A percentile compares a stretch with the other conserved stretches of the same genome.
These are phyloP conservation scores for Phalacrocorax brasilianus DNA, from an alignment of 2,113 vertebrate genomes.

Conservation along the genomic window DNA sequence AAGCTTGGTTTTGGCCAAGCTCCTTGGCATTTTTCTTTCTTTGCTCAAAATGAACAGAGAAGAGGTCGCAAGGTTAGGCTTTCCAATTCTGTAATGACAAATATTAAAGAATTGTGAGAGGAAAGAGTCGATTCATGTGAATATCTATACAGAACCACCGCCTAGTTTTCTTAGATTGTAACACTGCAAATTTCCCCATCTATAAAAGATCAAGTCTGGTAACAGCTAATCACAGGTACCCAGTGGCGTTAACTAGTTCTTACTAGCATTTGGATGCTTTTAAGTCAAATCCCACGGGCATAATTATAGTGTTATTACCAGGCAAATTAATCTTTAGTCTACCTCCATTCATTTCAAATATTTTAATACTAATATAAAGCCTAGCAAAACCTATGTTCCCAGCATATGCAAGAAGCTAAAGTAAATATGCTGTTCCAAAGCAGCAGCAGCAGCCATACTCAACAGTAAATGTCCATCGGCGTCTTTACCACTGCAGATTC, in stretches of 20 bases:
- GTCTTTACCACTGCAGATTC: background rate
- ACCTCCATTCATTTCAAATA: background rate
- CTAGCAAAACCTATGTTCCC: background rate
- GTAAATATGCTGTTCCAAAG: background rate
- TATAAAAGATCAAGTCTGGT: background rate
- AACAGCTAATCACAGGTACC: background rate
- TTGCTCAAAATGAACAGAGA: background rate
- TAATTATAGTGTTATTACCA: background rate
- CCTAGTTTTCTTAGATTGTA: background rate
- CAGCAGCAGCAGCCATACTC: background rate
- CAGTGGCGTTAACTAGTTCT: background rate
- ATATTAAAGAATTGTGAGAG: background rate
- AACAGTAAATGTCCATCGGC: background rate
- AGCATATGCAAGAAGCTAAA: background rate
- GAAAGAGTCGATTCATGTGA: background rate
- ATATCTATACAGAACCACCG: background rate
- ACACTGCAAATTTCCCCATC: background rate
- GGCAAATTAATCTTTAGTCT: background rate
- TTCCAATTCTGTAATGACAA: background rate
- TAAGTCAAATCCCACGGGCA: background rate
- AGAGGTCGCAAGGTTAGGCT: background rate
- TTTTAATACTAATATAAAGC: background rate
- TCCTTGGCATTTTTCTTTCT: background rate
- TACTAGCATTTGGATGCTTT: background rate
- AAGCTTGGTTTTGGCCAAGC: background rate